These are phyloP conservation scores for Eulemur coronatus DNA, from an alignment of 2,797 vertebrate species.

Conservation along the genomic window DNA sequence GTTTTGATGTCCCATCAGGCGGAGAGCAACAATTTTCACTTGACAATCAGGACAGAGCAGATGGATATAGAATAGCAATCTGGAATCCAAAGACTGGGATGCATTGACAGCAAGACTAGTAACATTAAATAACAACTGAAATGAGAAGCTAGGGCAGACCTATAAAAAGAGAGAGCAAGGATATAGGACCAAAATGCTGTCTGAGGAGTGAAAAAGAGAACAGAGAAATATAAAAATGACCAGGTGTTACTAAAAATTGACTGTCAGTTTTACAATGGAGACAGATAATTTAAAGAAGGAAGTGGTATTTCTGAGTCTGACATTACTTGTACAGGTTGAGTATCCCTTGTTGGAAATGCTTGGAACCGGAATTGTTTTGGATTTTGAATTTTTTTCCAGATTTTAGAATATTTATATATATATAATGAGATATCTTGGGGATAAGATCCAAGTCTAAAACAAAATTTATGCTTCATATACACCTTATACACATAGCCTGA, in stretches of 20 bases:
- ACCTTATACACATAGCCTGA: background rate
- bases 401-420: background rate
- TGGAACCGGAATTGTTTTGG: background rate
- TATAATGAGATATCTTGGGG: background rate
- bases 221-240: background rate
- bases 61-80: background rate
- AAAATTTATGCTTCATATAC: background rate
- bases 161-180: background rate
- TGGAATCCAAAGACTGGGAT: background rate
- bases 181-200: background rate
- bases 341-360: background rate
- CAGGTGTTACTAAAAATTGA: conserved; percentile 20
- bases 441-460: background rate
- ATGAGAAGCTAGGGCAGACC: background rate
- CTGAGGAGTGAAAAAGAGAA: background rate
- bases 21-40: background rate
- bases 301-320: background rate
- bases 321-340: background rate
- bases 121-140: background rate
- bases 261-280: background rate
- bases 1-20: background rate
- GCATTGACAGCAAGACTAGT: background rate
- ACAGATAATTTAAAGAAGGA: conserved; percentile 37
- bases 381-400: background rate
- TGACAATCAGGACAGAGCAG: background rate